Evolutionary conservation across 2,888 invertebrate genomes (phyloP), one percentile per base, ranked within the genome.

Genomic region (Zeuzera pyrina): DNA sequence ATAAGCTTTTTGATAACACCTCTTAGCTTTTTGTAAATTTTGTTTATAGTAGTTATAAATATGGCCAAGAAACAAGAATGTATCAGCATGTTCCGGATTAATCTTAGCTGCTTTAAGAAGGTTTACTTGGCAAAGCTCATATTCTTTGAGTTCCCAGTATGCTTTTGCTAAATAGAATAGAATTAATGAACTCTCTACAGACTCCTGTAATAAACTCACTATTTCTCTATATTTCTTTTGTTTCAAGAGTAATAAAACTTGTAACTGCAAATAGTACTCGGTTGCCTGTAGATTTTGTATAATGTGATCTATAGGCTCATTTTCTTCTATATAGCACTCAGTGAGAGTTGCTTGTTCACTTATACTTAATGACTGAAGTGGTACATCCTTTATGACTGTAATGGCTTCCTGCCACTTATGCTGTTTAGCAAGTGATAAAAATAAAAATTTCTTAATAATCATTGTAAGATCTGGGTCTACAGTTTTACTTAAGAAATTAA

Each of bases 1-100:
- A 42, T 92, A 86, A 24, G 94, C 90, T 67, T 93, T 94, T 69
- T 94, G 91, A 64, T 90, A 95, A 68, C 95, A 96, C 57, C 91
- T 91, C 43, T 87, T 87, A 0, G 95, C 90, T 50, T 93, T 91
- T 30, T 86, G 84, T n/a, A 87, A 59, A 57, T 95, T 91, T 31
- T 78, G 66, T 35, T 86, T 85, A 22, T 84, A 69, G 29, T 85
- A 62, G 37, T 84, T 72, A 66, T 95, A 95, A 60, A 89, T 91
- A 50, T 88, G 84, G 1, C 95, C 96, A 39, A 96, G 78, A 60
- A 89, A 87, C 16, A 90, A 69, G 62, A 94, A 94, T 43, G 90
- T 90, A 30, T 88, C 84, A 47, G 89, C 88, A 69, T 90, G 88
- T 52, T 90, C 87, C n/a, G 92, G 88, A 59, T 93, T 89, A 7